Evolutionary conservation across 2,888 invertebrate genomes (phyloP).

Genomic region (Lithodes maja): DNA sequence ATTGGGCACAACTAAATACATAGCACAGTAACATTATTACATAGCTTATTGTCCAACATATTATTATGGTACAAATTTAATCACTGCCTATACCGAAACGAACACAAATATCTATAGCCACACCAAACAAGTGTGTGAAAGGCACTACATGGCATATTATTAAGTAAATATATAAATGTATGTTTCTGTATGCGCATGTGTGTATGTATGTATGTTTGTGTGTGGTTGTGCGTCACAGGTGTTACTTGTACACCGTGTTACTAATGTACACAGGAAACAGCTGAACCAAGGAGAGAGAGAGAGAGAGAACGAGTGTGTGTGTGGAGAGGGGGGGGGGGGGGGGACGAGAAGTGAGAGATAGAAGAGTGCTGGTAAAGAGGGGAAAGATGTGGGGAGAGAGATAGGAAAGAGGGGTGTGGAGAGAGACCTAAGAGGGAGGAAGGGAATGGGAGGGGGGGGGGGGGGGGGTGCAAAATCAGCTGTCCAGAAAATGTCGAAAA

Average conservation of each 20-base stretch:
- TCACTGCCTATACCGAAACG: too few species aligned
- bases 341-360: not conserved
- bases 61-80: too few species aligned
- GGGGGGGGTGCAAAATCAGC: not conserved
- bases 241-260: not conserved
- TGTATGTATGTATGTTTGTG: conserved; percentile 21
- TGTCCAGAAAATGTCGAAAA: not conserved
- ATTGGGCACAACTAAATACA: too few species aligned
- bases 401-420: not conserved
- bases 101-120: too few species aligned
- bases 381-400: not conserved
- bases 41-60: too few species aligned
- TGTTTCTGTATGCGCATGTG: conserved; percentile 8
- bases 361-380: too few species aligned
- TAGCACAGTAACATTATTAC: too few species aligned
- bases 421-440: not conserved
- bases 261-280: not conserved
- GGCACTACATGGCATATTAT: not conserved
- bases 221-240: not conserved
- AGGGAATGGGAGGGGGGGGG: not conserved
- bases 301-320: not conserved
- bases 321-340: not conserved
- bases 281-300: not conserved
- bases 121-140: too few species aligned
- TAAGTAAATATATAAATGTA: not conserved